Evolutionary conservation across 2,888 invertebrate species (phyloP), one percentile per base, ranked within the genome.

Genomic region (Seira sanloemensis): DNA sequence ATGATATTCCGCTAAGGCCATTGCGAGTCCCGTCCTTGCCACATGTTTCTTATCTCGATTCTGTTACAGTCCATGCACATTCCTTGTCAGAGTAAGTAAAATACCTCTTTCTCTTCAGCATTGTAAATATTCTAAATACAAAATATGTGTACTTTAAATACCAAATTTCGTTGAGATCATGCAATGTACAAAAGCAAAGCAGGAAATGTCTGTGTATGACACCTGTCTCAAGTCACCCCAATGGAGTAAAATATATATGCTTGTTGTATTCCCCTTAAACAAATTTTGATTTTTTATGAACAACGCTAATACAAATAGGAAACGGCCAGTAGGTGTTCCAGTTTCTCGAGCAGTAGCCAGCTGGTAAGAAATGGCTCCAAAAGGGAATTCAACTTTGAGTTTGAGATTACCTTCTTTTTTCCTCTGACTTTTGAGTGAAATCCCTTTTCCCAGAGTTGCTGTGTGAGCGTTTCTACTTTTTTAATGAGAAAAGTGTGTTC

Each of bases 1-100:
- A 91, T 82, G 90, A 90, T 75, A 96, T 97, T 91, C 97, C 96
- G 71, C 58, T 86, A 25, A 93, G 95, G 90, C 94, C 96, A 76
- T 92, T 96, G 62, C 92, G 93, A 85, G 93, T 95, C 90, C 94
- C 95, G 88, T 94, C 84, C n/a, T 54, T 84, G 16, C 84, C 84
- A 27, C 86, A 86, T 73, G 83, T 79, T 27, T 74, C 83, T 0
- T 72, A 78, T 46, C 77, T 80, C 23, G 83, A 80, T 27, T 71
- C 78, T 21, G 54, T 65, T 23, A 19, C 65, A 9, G 77, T 65
- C 50, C 79, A 76, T 62, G 72, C 69, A 73, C 76, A 72, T 79
- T 83, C 79, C 82, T 73, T 78, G 27, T 80, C 78, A 75, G 86
- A 76, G 77, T 83, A 79, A 16, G 27, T 24, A 37, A 37, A 37